Base-by-base conservation (phyloP, 2,113 vertebrate genomes). In the Rhinichthys klamathensis region DNA sequence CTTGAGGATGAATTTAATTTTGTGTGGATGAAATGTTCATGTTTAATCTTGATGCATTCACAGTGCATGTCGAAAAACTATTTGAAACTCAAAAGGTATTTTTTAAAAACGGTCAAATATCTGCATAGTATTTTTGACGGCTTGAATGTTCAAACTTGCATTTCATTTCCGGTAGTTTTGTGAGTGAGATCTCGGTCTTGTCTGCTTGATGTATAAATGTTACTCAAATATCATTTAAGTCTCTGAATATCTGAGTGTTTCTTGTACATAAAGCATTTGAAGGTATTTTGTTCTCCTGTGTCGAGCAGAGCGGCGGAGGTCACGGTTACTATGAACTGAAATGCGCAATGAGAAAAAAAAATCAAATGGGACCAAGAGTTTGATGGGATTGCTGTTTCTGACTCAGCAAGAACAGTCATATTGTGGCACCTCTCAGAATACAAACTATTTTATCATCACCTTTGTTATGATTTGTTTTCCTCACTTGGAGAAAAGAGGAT, bases 171-270 rank as follows among this genome's bases (percentile, higher is more conserved):
- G 89, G 91, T 94, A 92, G 93, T 95, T 90, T 94, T 88, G 92
- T 95, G 94, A 93, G 92, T 94, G 92, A 93, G 93, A 94, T 91
- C 92, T 90, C 93, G 82, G 92, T 91, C 93, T 93, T 91, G 92
- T 95, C 94, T 88, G 93, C 95, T 94, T 92, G 93, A 93, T 92
- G 94, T 94, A 89, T 94, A 93, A 94, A 90, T 93, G 93, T 95
- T 89, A 89, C 91, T 95, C 93, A 87, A 92, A 93, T 91, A 91
- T 93, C 77, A 90, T 94, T 95, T 95, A 88, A 94, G 93, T 92
- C 91, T 94, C 70, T 88, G 82, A 86, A 88, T 94, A 94, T 92
- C 89, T 91, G 92, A 94, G 93, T 93, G 93, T 96, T 95, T 90
- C 93, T 94, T 93, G 94, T 94, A 92, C 91, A 94, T 92, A 92